phyloP scores from a whole-genome alignment of 2,888 invertebrate species.

The Drosophila fulvimacula region DNA sequence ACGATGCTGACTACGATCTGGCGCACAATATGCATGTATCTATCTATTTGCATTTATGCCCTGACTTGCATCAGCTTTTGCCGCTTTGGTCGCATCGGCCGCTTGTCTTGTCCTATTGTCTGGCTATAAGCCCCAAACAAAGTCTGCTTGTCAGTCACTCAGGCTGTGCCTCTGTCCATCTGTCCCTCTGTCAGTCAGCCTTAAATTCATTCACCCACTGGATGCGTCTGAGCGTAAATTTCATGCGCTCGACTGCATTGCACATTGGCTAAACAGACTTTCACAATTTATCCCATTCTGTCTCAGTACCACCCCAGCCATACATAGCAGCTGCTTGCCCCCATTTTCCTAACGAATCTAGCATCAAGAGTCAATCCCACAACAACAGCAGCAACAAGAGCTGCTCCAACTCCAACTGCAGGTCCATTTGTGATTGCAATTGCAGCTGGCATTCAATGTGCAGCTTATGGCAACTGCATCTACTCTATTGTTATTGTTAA shows the following conservation, averaged over 20 bases:
- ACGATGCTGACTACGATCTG: constrained; percentile 12
- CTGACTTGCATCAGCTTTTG: constrained; percentile 40
- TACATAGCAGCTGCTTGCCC: constrained; percentile 6
- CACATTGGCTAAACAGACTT: constrained; percentile 61
- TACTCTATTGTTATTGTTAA: constrained; percentile 66
- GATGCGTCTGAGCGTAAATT: constrained; percentile 73
- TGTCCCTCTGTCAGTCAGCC: constrained; percentile 49
- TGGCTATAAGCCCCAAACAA: constrained; percentile 38
- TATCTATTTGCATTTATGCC: constrained; percentile 72
- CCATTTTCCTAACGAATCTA: constrained; percentile 1
- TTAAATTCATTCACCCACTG: constrained; percentile 66
- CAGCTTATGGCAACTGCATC: constrained; percentile 44
- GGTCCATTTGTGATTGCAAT: constrained; percentile 36
- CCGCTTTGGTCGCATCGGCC: constrained; percentile 27
- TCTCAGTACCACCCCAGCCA: neutral
- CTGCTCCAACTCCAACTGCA: constrained; percentile 7
- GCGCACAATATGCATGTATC: constrained; percentile 55
- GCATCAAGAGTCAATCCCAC: constrained; percentile 10
- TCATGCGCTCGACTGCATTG: constrained; percentile 64
- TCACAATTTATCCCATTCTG: constrained; percentile 37
- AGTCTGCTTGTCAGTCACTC: constrained; percentile 12
- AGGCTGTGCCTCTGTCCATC: constrained; percentile 6
- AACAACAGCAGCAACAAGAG: constrained; percentile 7
- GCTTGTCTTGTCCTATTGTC: constrained; percentile 59
- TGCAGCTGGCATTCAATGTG: constrained; percentile 47